These are phyloP conservation scores for Heterohyrax brucei DNA, from an alignment of 2,797 vertebrate species.

Conservation along the genomic window DNA sequence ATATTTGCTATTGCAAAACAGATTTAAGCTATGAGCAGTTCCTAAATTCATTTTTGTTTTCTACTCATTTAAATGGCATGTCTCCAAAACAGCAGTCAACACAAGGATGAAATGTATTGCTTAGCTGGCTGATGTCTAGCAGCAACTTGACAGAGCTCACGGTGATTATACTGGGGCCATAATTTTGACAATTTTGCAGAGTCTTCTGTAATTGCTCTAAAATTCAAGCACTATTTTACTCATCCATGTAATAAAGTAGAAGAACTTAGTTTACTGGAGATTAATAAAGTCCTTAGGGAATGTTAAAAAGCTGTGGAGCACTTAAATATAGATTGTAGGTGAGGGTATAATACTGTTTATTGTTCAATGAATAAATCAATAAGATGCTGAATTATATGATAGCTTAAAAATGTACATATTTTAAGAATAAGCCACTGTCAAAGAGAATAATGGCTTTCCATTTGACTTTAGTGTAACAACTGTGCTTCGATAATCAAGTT, in stretches of 20 bases:
- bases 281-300: constrained; percentile 82
- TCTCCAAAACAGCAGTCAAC: constrained; percentile 83
- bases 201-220: constrained; percentile 84
- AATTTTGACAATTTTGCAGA: constrained; percentile 82
- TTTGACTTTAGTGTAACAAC: constrained; percentile 6
- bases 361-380: constrained; percentile 70
- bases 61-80: constrained; percentile 82
- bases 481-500: constrained; percentile 15
- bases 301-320: constrained; percentile 81
- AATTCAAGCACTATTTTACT: constrained; percentile 82
- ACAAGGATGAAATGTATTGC: constrained; percentile 74
- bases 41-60: constrained; percentile 78
- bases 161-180: constrained; percentile 78
- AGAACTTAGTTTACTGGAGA: constrained; percentile 80
- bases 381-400: constrained; percentile 24
- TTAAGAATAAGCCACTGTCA: not conserved
- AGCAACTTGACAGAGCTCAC: constrained; percentile 69
- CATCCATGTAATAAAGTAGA: constrained; percentile 80
- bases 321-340: constrained; percentile 84
- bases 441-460: not conserved
- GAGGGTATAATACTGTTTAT: constrained; percentile 41
- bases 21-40: constrained; percentile 69
- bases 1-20: constrained; percentile 71
- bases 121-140: constrained; percentile 69
- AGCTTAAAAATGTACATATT: not conserved